Evolutionary conservation across 2,888 invertebrate species (phyloP), one percentile per base, ranked within the genome.

Genomic region (Chelonus formosanus): DNA sequence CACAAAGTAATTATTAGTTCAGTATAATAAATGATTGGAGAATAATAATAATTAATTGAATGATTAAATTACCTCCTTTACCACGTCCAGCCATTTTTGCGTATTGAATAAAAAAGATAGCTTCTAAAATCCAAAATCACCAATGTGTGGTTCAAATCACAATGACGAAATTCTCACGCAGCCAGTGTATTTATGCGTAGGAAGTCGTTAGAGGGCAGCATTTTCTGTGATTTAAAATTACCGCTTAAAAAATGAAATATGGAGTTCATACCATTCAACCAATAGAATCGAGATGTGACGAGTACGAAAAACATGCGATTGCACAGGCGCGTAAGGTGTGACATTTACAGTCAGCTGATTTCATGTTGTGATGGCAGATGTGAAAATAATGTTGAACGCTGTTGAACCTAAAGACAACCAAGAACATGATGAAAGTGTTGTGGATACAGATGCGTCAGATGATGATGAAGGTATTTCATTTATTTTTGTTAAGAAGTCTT

Each of bases 331-430:
- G 6, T 5, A 10, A 56, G 43, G 31, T 56, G 56, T 56, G 56
- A 36, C 10, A 35, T 35, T 5, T 20, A 32, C 48, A 56, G 48
- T 58, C 47, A 58, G 47, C 58, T 58, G 47, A 58, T 58, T 34
- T 32, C 10, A 43, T 7, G 47, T 10, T 52, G 70, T 73, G 68
- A 76, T 78, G 76, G 74, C 78, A 75, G 78, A 76, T 63, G 70
- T 76, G 74, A 77, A 76, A 63, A 80, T 79, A 80, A 79, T 78
- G 45, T 73, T 75, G 45, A 72, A 78, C 62, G 75, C 78, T 67
- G 71, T 76, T 4, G 68, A 76, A 20, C 77, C 78, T 3, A 63
- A 70, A 35, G 73, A 75, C 67, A 75, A 73, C 60, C 70, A 74
- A 50, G 60, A 71, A 40, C 60, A 67, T 43, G 65, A 65, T 34